Evolutionary conservation across 2,797 vertebrate genomes (phyloP), one percentile per base, ranked within the genome.

Genomic region (Molossus molossus): DNA sequence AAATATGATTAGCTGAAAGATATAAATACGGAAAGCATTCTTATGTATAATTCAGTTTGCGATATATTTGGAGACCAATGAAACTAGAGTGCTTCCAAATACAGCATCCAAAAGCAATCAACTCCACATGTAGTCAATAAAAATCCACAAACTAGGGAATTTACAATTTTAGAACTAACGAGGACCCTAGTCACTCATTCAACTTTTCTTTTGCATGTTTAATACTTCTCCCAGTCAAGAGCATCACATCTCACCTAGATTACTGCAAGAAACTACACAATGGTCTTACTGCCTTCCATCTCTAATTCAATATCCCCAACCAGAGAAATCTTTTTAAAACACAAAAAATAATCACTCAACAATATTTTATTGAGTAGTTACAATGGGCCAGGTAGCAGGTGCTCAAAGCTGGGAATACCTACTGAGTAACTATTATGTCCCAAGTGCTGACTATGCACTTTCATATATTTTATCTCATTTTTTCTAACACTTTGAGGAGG

Each of bases 271-370:
- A 96, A 67, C 58, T 73, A 67, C 15, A 21, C 6, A 87, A 64
- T 25, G 29, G 37, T 79, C 82, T 82, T 73, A 62, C 15, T 55
- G 65, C 14, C 72, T 92, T 62, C 80, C 20, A 64, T 23, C 65
- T 55, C 55, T 65, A 85, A 76, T 37, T 90, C 20, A 80, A 55
- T 65, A 86, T 9, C 9, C 37, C 12, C 45, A 80, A 73, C 9
- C 37, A 96, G 37, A 87, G 27, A 11, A 15, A 69, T 73, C 79
- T 76, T 93, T 73, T 45, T 62, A 75, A 94, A 75, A 60, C 48
- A 87, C 60, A 67, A 89, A 92, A 85, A 80, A 75, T 58, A 87
- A 91, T 92, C 76, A 64, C n/a, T 62, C 45, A 76, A 86, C 15
- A 86, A 86, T n/a, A 58, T 86, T 86, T 69, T 76, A 81, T 1